Conservation (phyloP, 1,140 invertebrate species). For the Philotrypesis tridentata region DNA sequence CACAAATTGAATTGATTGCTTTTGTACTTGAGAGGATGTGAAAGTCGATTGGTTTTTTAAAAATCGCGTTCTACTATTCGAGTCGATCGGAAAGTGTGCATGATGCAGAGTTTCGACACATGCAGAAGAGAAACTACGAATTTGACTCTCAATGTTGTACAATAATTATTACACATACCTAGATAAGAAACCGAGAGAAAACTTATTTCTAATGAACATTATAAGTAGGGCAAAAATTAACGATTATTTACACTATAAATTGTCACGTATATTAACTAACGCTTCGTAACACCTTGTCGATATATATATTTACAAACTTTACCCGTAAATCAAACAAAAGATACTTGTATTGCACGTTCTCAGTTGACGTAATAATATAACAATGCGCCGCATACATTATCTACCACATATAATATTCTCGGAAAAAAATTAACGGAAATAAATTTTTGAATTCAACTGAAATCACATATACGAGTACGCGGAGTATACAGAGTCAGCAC, state of each 20-base stretch:
- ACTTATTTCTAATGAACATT: neutral
- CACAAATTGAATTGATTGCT: conserved; percentile 19
- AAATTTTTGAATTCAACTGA: neutral
- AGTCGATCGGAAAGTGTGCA: neutral
- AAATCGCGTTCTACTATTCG: neutral
- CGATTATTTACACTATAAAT: conserved; percentile 9
- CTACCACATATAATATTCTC: too few relatives aligned
- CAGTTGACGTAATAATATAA: too few relatives aligned
- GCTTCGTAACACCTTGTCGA: neutral
- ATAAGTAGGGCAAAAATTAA: neutral
- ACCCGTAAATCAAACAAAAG: neutral
- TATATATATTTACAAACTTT: neutral
- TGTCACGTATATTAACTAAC: neutral
- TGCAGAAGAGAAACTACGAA: neutral
- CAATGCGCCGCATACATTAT: too few relatives aligned
- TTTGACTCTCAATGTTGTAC: neutral
- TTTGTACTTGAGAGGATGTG: conserved; percentile 30
- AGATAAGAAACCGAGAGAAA: neutral
- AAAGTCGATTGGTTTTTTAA: neutral
- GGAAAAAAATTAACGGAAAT: neutral
- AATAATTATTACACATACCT: neutral
- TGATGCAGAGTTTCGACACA: conserved; percentile 3
- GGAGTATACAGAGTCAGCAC: neutral
- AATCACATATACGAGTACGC: neutral
- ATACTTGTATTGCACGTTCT: neutral